Base-by-base conservation (phyloP, 2,888 invertebrate genomes). In the Ectemnius cavifrons region DNA sequence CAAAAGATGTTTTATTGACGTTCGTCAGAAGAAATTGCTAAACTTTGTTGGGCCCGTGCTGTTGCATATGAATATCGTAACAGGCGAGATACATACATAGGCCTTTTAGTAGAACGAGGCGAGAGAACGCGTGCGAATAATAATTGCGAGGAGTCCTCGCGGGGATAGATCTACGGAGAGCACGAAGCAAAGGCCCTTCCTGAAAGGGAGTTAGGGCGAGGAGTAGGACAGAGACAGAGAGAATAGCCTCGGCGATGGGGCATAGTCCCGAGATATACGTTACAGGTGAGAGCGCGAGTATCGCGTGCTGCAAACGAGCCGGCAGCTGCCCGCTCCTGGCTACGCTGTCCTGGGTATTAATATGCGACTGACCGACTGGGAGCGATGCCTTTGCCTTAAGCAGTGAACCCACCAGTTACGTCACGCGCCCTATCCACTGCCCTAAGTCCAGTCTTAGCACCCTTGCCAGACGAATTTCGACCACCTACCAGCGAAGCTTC, bases 251-350 rank as follows among this genome's bases (percentile, higher is more conserved):
- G 52, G 16, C 16, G n/a, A 52, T 52, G n/a, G 14, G 52, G 52
- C 52, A 81, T 61, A 80, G 79, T 78, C 79, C 73, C 74, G 82
- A 80, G 86, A 84, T 83, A 87, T 87, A 86, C 87, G 89, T 88
- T 89, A 89, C 90, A 90, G 90, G 90, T 90, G 91, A 89, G 87
- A 87, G 86, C 85, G 85, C 83, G 82, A 80, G 84, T 85, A 86
- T 89, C 87, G 89, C 90, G 90, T 90, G 90, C 89, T 87, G 87
- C 86, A 88, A 89, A 89, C 88, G 87, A 89, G 87, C 87, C 88
- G 86, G 89, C 89, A 89, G 89, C 89, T 89, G 89, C 83, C 84
- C 80, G 85, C 84, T 87, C 75, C 81, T 85, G 86, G 85, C 86
- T 85, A 86, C 84, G 84, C 77, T 84, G 77, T 83, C 82, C 76